Base-by-base conservation (phyloP, 2,888 invertebrate genomes). In the Lasioglossum oenotherae region DNA sequence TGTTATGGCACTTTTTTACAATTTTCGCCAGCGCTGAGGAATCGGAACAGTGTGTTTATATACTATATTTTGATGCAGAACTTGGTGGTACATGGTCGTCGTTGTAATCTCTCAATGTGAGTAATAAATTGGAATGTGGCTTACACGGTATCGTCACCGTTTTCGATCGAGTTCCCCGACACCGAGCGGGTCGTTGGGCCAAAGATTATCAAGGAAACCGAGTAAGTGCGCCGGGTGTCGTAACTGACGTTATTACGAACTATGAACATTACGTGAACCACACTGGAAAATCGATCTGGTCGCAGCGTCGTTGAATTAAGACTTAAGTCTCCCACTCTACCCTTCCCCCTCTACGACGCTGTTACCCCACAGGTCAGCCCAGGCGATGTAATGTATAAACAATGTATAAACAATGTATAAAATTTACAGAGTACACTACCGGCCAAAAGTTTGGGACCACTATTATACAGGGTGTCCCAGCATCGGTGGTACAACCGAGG, bases 201-300 rank as follows among this genome's bases (percentile, higher is more conserved):
- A 83, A 87, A 88, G 89, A 82, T 88, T 90, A 90, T 91, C 90
- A 73, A n/a, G 19, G 86, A 85, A 84, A 83, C 76, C 78, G 64
- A 81, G 41, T 79, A 82, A 88, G 79, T 90, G 91, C 89, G 89
- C 46, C 69, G 81, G n/a, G 75, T 90, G 90, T 90, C 89, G 87
- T 85, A 88, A 90, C 77, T 67, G 41, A 53, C 19, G 19, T 57
- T n/a, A n/a, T 12, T 35, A 64, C 31, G 16, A 35, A 3, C 31
- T 74, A 46, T 64, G 46, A 14, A 19, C 19, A 80, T 64, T 75
- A 53, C n/a, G n/a, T 1, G 57, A n/a, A n/a, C n/a, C 57, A n/a
- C 57, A 1, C 16, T 53, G n/a, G 53, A 53, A 53, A 53, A 60
- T 38, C 44, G n/a, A 60, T 27, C 10, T 27, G n/a, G 27, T 44